Evolutionary conservation across 2,113 vertebrate genomes (phyloP), one percentile per base, ranked within the genome.

Genomic region (Myotis davidii): DNA sequence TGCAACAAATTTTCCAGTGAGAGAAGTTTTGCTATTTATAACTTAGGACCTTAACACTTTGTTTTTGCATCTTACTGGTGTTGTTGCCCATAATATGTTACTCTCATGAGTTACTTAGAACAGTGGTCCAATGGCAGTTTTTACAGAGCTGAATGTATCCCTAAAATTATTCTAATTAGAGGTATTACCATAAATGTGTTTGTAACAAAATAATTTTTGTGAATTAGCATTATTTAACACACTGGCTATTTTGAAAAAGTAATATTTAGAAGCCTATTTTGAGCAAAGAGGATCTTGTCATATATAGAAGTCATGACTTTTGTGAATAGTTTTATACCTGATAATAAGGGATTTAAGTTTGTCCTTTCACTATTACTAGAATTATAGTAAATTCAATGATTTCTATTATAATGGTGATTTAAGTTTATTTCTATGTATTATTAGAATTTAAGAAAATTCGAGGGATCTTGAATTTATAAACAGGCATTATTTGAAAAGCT

Each of bases 331-430:
- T 92, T 95, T 87, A 59, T 32, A 86, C 17, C 50, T 86, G 37
- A 64, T 85, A 73, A 74, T 93, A 93, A 91, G 50, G 84, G 9
- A 78, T 92, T 94, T 69, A 96, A 93, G 18, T 73, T 9, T 88
- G 20, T 56, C 6, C 3, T 23, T 90, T 94, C 6, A 69, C 27
- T 73, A 78, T 69, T 91, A 69, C 85, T 78, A 42, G 32, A 92
- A 94, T 95, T 89, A 59, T 77, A 76, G 21, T 86, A 93, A 92
- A 93, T 77, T 23, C 3, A 92, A 29, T 39, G 42, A 2, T 81
- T 88, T 92, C 16, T 88, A 8, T 39, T 87, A 73, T 64, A 94
- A 83, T 1, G n/a, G 2, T 67, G 9, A 10, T 94, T 85, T 92
- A 56, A 90, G 3, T 59, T 13, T 92, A 74, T 86, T 21, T 59